Evolutionary conservation across 1,140 invertebrate species (phyloP).

Genomic region (Camponotus floridanus): DNA sequence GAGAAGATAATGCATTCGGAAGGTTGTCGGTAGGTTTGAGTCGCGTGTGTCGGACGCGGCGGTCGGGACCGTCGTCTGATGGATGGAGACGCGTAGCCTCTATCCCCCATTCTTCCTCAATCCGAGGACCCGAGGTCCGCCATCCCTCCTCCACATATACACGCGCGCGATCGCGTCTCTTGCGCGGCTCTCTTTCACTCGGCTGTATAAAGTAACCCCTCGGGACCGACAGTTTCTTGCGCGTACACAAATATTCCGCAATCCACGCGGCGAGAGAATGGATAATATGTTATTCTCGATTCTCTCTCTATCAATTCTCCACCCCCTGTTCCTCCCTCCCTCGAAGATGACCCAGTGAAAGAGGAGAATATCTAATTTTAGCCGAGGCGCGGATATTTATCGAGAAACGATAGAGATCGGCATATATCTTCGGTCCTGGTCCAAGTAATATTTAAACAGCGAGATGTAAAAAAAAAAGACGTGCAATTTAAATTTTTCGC

Average conservation of each 20-base stretch:
- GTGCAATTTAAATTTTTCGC: neutral
- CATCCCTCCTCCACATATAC: constrained; percentile 20
- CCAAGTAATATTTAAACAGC: constrained; percentile 23
- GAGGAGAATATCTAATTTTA: constrained; percentile 52
- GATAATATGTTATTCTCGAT: constrained; percentile 63
- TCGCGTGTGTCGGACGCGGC: constrained; percentile 79
- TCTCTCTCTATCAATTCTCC: constrained; percentile 3
- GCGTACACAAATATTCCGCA: constrained; percentile 41
- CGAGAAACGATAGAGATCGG: constrained; percentile 36
- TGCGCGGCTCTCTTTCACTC: constrained; percentile 31
- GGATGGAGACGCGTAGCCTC: constrained; percentile 84
- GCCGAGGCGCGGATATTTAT: constrained; percentile 16
- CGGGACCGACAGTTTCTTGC: constrained; percentile 64
- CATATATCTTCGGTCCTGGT: neutral
- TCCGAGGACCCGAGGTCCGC: constrained; percentile 55
- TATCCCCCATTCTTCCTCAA: constrained; percentile 77
- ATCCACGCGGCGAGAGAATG: constrained; percentile 29
- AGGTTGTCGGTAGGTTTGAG: constrained; percentile 81
- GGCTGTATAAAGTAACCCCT: constrained; percentile 64
- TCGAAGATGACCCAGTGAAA: constrained; percentile 55
- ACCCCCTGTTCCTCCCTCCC: neutral
- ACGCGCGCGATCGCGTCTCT: constrained; percentile 4
- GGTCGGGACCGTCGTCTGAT: constrained; percentile 82
- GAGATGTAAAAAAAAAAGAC: no score
- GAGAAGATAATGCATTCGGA: constrained; percentile 82